phyloP scores from a whole-genome alignment of 64 coral and sea anemone genomes.

The Montipora foliosa region DNA sequence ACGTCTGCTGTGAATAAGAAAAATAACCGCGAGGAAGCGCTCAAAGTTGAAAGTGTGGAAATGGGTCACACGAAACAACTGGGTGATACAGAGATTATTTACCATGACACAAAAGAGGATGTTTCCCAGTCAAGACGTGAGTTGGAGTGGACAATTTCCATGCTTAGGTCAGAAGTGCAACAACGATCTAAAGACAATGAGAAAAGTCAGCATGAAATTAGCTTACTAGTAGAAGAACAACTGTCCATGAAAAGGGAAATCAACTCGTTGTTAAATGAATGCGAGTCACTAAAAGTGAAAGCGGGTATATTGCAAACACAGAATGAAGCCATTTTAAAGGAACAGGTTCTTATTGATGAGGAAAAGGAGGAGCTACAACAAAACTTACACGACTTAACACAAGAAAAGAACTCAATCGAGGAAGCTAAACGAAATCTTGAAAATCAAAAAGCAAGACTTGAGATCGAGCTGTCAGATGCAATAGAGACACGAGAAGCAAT shows the following conservation, averaged over 20 bases:
- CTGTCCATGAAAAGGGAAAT: conserved; percentile 51
- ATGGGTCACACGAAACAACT: background rate
- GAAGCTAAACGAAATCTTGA: conserved; percentile 64
- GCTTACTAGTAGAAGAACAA: background rate
- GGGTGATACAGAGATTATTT: background rate
- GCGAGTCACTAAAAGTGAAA: conserved; percentile 31
- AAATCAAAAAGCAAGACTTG: conserved; percentile 76
- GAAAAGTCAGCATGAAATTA: conserved; percentile 39
- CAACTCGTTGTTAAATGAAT: conserved; percentile 18
- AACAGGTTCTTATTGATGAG: conserved; percentile 52
- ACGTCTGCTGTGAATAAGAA: background rate
- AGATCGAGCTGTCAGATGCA: conserved; percentile 88
- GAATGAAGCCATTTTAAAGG: conserved; percentile 64
- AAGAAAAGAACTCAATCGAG: conserved; percentile 42
- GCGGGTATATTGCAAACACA: conserved; percentile 38
- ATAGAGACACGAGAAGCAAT: conserved; percentile 75
- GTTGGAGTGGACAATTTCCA: conserved; percentile 33
- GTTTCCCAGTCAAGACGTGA: conserved; percentile 12
- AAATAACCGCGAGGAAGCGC: background rate
- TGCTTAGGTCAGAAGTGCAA: conserved; percentile 11
- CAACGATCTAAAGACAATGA: conserved; percentile 14
- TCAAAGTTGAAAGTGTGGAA: background rate
- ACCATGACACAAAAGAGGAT: background rate
- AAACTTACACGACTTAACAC: conserved; percentile 33
- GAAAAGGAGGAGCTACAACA: conserved; percentile 37